Conservation (phyloP, 2,888 invertebrate species). For the Prosapia bicincta region DNA sequence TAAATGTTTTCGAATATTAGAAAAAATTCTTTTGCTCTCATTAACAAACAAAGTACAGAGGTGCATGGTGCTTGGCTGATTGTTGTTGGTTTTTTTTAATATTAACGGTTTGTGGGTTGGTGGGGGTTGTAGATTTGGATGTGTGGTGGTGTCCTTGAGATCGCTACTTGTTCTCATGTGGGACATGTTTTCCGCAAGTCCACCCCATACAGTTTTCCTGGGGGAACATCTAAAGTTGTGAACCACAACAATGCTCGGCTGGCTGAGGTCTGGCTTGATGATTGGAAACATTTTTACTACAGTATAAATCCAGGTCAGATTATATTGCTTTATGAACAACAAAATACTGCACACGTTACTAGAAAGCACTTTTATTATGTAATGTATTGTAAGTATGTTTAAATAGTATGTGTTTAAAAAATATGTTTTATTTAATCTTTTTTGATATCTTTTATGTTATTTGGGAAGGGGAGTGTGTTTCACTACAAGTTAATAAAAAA, state of each 20-base stretch:
- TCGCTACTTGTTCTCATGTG: slow-evolving; percentile 91
- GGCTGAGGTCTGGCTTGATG: slow-evolving; percentile 99
- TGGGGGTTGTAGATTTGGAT: slow-evolving; percentile 80
- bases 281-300: slow-evolving; percentile 99
- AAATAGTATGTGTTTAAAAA: too few species aligned
- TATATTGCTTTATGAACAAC: background rate
- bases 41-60: too few species aligned
- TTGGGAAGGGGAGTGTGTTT: too few species aligned
- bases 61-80: background rate
- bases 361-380: background rate
- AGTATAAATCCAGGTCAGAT: slow-evolving; percentile 95
- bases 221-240: slow-evolving; percentile 94
- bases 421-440: too few species aligned
- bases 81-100: background rate
- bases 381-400: background rate
- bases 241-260: slow-evolving; percentile 98
- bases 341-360: background rate
- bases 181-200: slow-evolving; percentile 97
- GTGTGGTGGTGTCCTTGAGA: slow-evolving; percentile 94
- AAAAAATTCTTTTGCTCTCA: too few species aligned
- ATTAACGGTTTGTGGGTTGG: background rate
- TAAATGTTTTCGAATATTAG: too few species aligned
- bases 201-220: slow-evolving; percentile 98
- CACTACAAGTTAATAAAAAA: too few species aligned
- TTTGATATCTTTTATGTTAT: too few species aligned